phyloP scores from a whole-genome alignment of 1,140 invertebrate species.

The Ceratina australensis region DNA sequence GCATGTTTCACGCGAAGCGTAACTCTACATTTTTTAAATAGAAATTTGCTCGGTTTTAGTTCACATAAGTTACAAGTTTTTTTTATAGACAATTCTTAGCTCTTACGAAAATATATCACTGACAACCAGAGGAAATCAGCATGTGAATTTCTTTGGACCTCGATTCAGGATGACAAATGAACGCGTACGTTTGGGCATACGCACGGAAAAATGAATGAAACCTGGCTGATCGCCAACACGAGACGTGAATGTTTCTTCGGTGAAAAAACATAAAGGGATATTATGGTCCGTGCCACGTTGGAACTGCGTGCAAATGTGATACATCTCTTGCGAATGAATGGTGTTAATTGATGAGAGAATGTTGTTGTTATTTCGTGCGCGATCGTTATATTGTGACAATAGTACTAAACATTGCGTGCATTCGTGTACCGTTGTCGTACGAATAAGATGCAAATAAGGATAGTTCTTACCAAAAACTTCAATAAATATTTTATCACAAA shows the following conservation, averaged over 20 bases:
- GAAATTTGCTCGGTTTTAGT: background rate
- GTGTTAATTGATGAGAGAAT: conserved; percentile 26
- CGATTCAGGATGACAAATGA: no score
- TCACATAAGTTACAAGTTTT: no score
- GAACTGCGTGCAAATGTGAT: conserved; percentile 26
- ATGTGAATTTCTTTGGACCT: no score
- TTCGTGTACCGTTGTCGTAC: conserved; percentile 13
- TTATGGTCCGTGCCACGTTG: conserved; percentile 5
- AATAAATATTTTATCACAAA: background rate
- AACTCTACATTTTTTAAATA: background rate
- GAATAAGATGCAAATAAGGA: background rate
- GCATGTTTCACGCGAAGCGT: background rate
- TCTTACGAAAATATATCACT: no score
- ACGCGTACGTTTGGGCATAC: no score
- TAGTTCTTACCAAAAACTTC: background rate
- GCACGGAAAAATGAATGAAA: conserved; percentile 25
- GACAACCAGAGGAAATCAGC: no score
- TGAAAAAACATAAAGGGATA: conserved; percentile 4
- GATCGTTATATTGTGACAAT: background rate
- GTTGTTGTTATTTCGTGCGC: conserved; percentile 23
- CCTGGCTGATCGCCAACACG: background rate
- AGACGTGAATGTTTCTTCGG: background rate
- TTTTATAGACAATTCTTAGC: no score
- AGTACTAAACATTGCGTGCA: conserved; percentile 43
- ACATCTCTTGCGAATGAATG: background rate